Percentiles rank a stretch among this genome's conserved stretches.
These are phyloP conservation scores for Hippopotamus amphibius DNA, from an alignment of 2,113 vertebrate genomes.

Conservation along the genomic window DNA sequence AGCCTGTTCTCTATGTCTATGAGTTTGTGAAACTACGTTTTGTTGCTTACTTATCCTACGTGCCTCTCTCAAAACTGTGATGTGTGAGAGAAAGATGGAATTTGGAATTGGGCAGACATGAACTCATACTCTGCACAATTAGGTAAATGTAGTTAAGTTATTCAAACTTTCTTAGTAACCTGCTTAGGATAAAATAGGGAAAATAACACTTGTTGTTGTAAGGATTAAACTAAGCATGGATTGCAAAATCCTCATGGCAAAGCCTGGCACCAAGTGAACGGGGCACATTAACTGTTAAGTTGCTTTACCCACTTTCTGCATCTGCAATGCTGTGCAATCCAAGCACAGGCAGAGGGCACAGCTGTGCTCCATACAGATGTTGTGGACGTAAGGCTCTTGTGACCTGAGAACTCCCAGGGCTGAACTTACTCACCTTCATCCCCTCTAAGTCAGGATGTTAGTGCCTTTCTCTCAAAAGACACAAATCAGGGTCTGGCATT, in stretches of 20 bases:
- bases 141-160: neutral
- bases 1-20: neutral
- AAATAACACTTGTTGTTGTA: neutral
- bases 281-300: neutral
- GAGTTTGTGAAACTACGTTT: neutral
- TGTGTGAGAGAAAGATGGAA: neutral
- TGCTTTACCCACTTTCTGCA: neutral
- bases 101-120: conserved; percentile 3
- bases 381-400: neutral
- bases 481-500: neutral
- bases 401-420: neutral
- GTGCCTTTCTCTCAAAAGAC: neutral
- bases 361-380: no score
- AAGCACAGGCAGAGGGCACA: neutral
- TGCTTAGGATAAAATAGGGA: neutral
- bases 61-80: neutral
- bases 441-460: neutral
- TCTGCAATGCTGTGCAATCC: neutral
- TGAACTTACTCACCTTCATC: neutral
- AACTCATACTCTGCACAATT: conserved; percentile 45
- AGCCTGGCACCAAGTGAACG: neutral
- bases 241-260: neutral
- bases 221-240: neutral
- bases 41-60: neutral
- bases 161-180: conserved; percentile 26